These are phyloP conservation scores for Gymnoscopelus braueri DNA, from an alignment of 2,797 vertebrate species.

Conservation along the genomic window DNA sequence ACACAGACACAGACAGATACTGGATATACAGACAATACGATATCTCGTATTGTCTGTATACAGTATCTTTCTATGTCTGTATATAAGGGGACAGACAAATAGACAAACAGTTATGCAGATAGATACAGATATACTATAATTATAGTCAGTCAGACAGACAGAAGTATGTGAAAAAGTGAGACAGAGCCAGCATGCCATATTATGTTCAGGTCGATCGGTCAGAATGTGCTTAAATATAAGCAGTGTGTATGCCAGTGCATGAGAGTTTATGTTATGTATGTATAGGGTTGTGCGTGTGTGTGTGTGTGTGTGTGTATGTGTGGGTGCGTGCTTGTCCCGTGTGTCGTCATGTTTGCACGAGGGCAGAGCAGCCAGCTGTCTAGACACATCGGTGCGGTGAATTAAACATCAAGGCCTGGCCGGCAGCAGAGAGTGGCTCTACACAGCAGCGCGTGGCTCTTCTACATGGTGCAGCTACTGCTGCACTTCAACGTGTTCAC, in stretches of 20 bases:
- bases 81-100: no score
- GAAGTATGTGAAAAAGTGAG: no score
- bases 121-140: no score
- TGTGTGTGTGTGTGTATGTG: slow-evolving; percentile 31
- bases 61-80: no score
- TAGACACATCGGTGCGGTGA: slow-evolving; percentile 66
- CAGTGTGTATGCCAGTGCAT: background rate
- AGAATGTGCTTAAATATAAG: no score
- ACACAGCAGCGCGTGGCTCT: background rate
- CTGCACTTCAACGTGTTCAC: slow-evolving; percentile 55
- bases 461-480: slow-evolving; percentile 24
- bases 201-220: no score
- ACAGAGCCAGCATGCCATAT: no score
- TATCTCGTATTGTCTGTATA: no score
- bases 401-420: slow-evolving; percentile 71
- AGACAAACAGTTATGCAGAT: no score
- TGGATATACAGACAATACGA: no score
- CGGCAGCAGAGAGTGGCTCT: slow-evolving; percentile 44
- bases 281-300: slow-evolving; percentile 26
- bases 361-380: slow-evolving; percentile 53
- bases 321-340: background rate
- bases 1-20: no score
- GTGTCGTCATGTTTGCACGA: slow-evolving; percentile 10
- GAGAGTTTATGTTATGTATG: slow-evolving; percentile 11
- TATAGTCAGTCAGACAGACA: no score